phyloP scores from a whole-genome alignment of 2,888 invertebrate genomes.

The Noctua comes region DNA sequence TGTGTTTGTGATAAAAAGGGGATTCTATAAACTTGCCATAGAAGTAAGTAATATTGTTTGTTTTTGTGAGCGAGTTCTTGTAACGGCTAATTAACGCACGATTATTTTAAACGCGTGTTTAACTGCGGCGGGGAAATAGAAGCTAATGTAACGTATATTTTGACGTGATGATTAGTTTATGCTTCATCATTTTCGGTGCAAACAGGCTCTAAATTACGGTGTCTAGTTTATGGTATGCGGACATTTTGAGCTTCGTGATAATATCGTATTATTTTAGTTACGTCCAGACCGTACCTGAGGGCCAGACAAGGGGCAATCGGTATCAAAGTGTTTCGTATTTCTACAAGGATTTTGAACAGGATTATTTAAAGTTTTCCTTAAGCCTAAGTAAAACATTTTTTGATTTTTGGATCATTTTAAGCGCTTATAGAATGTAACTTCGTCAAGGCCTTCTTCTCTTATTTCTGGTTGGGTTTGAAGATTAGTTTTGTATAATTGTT shows the following conservation, averaged over 20 bases:
- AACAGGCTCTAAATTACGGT: background rate
- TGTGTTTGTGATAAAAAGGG: constrained; percentile 64
- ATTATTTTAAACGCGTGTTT: constrained; percentile 24
- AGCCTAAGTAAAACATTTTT: background rate
- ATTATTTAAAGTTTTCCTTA: background rate
- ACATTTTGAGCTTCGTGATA: constrained; percentile 10
- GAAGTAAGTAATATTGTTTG: constrained; percentile 54
- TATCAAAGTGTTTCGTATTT: background rate
- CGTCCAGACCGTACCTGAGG: background rate
- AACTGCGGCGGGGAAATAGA: constrained; percentile 11
- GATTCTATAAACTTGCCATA: constrained; percentile 43
- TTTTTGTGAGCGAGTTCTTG: background rate
- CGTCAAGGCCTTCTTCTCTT: background rate
- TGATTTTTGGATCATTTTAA: background rate
- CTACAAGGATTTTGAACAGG: background rate
- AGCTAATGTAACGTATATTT: constrained; percentile 24
- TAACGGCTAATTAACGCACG: constrained; percentile 1
- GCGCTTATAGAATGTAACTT: background rate
- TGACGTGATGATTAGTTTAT: constrained; percentile 16
- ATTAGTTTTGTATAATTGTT: background rate
- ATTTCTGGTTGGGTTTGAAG: background rate
- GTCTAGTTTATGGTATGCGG: constrained; percentile 32
- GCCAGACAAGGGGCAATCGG: background rate
- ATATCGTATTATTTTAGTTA: background rate
- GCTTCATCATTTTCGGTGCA: constrained; percentile 24